phyloP scores from a whole-genome alignment of 1,140 invertebrate species.

The Hycleus phaleratus region DNA sequence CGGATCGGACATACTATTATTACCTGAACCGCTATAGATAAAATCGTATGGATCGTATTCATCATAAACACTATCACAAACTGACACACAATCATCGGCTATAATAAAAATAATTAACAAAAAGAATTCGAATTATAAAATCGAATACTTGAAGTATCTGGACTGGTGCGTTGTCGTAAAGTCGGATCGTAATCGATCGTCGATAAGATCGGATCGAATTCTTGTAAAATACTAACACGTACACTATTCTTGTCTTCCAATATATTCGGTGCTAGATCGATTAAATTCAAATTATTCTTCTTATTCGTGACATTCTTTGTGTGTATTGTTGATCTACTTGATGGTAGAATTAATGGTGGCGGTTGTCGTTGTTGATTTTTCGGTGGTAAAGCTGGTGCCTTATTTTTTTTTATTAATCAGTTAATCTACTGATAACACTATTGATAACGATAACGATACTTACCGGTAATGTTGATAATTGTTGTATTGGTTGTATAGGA shows the following conservation, averaged over 20 bases:
- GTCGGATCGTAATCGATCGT: background rate
- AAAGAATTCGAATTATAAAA: background rate
- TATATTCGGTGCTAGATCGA: conserved; percentile 40
- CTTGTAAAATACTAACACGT: conserved; percentile 72
- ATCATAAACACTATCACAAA: conserved; percentile 68
- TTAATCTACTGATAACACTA: too few species aligned
- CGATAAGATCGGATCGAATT: conserved; percentile 69
- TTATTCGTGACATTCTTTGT: background rate
- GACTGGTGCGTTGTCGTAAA: background rate
- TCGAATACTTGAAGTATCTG: background rate
- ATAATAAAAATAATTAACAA: conserved; percentile 3
- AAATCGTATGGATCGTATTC: conserved; percentile 75
- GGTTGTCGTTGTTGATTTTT: conserved; percentile 33
- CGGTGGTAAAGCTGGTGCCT: conserved; percentile 33
- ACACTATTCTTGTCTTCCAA: conserved; percentile 49
- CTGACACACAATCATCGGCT: conserved; percentile 44
- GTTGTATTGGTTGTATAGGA: too few species aligned
- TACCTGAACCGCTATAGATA: conserved; percentile 63
- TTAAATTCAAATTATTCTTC: conserved; percentile 40
- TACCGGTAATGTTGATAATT: too few species aligned
- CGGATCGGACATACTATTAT: conserved; percentile 61
- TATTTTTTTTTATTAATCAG: too few species aligned
- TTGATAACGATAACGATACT: too few species aligned
- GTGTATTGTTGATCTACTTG: background rate
- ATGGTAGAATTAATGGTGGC: conserved; percentile 26